A percentile compares a stretch with the other conserved stretches of the same genome.
phyloP scores from a whole-genome alignment of 2,797 vertebrate genomes.

The Arnoldichthys spilopterus region DNA sequence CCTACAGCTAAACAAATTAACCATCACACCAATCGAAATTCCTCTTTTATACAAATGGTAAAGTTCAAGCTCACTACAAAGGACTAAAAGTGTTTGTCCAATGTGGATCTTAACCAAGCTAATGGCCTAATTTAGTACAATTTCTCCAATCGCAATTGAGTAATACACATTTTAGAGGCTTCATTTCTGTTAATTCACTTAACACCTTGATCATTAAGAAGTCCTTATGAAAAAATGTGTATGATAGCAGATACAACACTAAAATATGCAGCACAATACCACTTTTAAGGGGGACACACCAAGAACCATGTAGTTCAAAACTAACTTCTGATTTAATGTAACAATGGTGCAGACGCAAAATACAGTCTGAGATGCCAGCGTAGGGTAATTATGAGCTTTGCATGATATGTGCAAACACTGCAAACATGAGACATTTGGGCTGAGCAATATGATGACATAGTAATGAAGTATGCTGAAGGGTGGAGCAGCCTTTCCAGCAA shows the following conservation, averaged over 20 bases:
- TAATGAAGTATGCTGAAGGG: constrained; percentile 25
- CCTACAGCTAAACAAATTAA: background rate
- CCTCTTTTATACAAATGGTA: background rate
- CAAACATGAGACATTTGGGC: constrained; percentile 13
- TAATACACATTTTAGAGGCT: background rate
- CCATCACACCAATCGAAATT: background rate
- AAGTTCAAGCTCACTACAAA: background rate
- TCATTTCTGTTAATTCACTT: background rate
- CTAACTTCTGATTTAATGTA: too few relatives aligned
- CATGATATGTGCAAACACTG: background rate
- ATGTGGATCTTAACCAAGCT: background rate
- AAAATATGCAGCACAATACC: background rate
- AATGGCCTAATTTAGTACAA: background rate
- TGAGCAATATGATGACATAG: constrained; percentile 14
- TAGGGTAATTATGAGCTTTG: background rate
- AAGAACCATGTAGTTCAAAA: too few relatives aligned
- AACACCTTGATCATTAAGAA: background rate
- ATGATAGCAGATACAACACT: background rate
- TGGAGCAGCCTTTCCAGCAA: constrained; percentile 11
- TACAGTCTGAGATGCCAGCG: background rate
- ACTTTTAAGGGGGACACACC: background rate
- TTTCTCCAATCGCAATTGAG: too few relatives aligned
- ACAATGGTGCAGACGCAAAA: too few relatives aligned
- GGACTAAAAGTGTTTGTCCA: background rate
- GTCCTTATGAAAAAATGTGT: background rate